A percentile compares a stretch with the other conserved stretches of the same genome.
Evolutionary conservation across 2,113 vertebrate species (phyloP).

Genomic region (Spea bombifrons): DNA sequence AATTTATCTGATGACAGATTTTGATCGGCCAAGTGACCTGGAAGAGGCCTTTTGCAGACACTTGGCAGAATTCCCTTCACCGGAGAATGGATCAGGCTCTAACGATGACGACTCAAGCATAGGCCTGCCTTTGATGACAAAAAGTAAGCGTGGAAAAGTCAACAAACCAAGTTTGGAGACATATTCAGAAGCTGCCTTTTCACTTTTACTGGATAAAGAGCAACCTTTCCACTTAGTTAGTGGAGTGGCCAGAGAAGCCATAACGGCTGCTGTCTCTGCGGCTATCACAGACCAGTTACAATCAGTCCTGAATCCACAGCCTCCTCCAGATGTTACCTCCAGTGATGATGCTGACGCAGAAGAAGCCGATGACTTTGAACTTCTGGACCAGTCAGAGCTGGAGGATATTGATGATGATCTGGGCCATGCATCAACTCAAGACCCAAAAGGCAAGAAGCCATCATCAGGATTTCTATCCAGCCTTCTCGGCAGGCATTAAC

Average conservation of each 20-base stretch:
- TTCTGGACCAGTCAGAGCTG: constrained; percentile 95
- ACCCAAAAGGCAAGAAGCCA: constrained; percentile 60
- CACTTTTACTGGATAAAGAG: constrained; percentile 60
- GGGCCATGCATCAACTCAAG: constrained; percentile 70
- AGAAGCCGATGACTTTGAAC: constrained; percentile 92
- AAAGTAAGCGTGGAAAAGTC: constrained; percentile 53
- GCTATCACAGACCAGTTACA: constrained; percentile 86
- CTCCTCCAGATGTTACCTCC: constrained; percentile 54
- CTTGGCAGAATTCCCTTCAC: constrained; percentile 86
- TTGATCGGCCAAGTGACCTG: constrained; percentile 78
- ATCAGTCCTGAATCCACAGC: constrained; percentile 47
- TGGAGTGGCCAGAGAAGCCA: constrained; percentile 76
- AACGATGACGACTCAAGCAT: constrained; percentile 84
- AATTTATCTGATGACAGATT: constrained; percentile 65
- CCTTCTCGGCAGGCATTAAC: constrained; percentile 84
- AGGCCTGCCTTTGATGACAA: constrained; percentile 65
- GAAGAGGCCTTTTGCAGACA: constrained; percentile 83
- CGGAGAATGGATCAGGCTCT: constrained; percentile 82
- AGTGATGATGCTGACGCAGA: constrained; percentile 88
- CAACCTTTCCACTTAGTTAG: constrained; percentile 74
- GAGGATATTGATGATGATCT: constrained; percentile 90
- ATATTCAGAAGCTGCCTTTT: constrained; percentile 57
- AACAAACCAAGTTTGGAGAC: constrained; percentile 52
- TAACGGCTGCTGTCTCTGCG: constrained; percentile 77
- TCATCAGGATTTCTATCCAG: constrained; percentile 86